A percentile compares a stretch with the other conserved stretches of the same genome.
phyloP scores from a whole-genome alignment of 2,888 invertebrate species.

The Prosopocoilus inquinatus region DNA sequence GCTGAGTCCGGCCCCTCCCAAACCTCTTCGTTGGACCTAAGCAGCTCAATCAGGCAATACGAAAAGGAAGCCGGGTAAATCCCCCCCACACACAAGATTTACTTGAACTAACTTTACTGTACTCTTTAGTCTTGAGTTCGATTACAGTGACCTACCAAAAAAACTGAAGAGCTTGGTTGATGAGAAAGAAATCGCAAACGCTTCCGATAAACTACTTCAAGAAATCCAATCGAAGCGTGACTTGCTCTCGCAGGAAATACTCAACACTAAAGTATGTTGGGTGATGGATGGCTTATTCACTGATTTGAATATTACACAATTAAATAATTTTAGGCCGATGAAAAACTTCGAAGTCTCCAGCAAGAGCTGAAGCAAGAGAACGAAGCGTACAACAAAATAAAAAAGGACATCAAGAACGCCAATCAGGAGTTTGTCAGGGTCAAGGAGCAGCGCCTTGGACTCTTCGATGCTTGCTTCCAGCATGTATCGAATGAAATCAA shows the following conservation, averaged over 20 bases:
- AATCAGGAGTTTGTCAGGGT: slow-evolving; percentile 93
- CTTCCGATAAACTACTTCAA: slow-evolving; percentile 78
- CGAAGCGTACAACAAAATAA: slow-evolving; percentile 92
- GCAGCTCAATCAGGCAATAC: slow-evolving; percentile 63
- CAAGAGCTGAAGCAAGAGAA: slow-evolving; percentile 94
- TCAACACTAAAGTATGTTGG: slow-evolving; percentile 80
- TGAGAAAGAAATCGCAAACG: slow-evolving; percentile 82
- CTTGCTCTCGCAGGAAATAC: slow-evolving; percentile 91
- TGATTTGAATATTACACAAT: too few relatives aligned
- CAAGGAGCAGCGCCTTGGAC: slow-evolving; percentile 89
- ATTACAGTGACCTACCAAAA: slow-evolving; percentile 75
- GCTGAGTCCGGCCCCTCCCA: slow-evolving; percentile 61
- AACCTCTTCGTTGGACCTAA: slow-evolving; percentile 50
- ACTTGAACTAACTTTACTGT: slow-evolving; percentile 11
- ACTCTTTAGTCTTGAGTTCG: slow-evolving; percentile 79
- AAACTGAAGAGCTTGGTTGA: slow-evolving; percentile 83
- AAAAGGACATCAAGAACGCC: slow-evolving; percentile 90
- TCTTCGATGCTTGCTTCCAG: slow-evolving; percentile 94
- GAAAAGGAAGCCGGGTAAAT: slow-evolving; percentile 64
- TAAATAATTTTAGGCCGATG: slow-evolving; percentile 69
- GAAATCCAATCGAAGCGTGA: slow-evolving; percentile 80
- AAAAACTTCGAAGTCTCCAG: slow-evolving; percentile 89
- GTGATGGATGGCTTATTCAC: neutral
- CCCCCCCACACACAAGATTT: neutral
- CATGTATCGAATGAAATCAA: slow-evolving; percentile 99